These are phyloP conservation scores for Lanius collurio DNA, from an alignment of 2,113 vertebrate species.

Conservation along the genomic window DNA sequence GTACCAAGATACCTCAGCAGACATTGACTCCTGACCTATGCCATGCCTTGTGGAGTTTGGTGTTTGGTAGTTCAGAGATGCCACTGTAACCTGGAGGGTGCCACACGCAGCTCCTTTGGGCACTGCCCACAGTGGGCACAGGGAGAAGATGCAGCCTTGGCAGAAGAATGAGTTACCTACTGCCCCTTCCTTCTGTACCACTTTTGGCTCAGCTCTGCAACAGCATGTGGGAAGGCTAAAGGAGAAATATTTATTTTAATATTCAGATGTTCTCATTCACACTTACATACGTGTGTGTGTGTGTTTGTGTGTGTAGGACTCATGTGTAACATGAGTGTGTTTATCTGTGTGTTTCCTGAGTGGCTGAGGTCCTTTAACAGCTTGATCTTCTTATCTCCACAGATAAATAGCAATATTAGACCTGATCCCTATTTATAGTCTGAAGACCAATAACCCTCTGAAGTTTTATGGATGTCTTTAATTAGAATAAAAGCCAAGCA, in stretches of 20 bases:
- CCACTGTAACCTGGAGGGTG: not conserved
- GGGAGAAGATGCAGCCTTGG: not conserved
- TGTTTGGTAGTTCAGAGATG: not conserved
- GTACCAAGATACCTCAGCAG: not conserved
- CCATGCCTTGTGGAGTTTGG: not conserved
- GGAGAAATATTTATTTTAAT: not conserved
- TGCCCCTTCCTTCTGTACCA: not conserved
- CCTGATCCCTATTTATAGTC: not conserved
- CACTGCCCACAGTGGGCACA: accelerated
- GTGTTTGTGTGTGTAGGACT: not conserved
- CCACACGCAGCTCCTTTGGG: not conserved
- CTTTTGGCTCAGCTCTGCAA: not conserved
- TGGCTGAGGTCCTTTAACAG: not conserved
- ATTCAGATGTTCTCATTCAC: not conserved
- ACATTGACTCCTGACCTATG: not conserved
- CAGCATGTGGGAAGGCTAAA: not conserved
- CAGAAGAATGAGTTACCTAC: not conserved
- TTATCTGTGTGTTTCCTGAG: not conserved
- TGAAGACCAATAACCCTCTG: not conserved
- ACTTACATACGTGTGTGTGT: not conserved
- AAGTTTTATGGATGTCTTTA: not conserved
- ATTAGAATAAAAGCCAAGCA: not conserved
- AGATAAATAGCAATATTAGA: not conserved
- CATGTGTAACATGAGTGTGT: not conserved
- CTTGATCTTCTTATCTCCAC: not conserved